Evolutionary conservation across 2,797 vertebrate species (phyloP), one percentile per base, ranked within the genome.

Genomic region (Phoebastria nigripes): DNA sequence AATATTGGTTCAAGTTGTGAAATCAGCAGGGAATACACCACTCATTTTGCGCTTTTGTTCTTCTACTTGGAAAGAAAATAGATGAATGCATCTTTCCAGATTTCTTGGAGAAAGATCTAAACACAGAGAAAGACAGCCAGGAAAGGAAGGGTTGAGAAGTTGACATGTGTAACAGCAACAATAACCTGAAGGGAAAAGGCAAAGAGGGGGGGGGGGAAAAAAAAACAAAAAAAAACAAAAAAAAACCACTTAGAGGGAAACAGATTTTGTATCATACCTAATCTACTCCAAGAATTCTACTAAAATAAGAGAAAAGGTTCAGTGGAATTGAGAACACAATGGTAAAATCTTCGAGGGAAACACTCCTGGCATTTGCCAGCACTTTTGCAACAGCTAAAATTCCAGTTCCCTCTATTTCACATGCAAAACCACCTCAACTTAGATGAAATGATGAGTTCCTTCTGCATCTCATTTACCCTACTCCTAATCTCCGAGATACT

Each of bases 31-130:
- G 90, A 95, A 94, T 66, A 78, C 62, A 93, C 10, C 41, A 63
- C 26, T 89, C 58, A 46, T 90, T 94, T 84, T 76, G 70, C 1
- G 8, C 82, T 93, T 96, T 84, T 93, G 58, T 63, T 91, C 83
- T 79, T 88, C 51, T 73, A 28, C 66, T 94, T 95, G 87, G 94
- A 94, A 91, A 62, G 58, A 91, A 96, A 94, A 81, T 20, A 83
- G 58, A 93, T 62, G 81, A 78, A 80, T 55, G 51, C 51, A 91
- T 87, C 72, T 89, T 93, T 66, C 77, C 85, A 93, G 62, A 88
- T 79, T 94, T 95, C 87, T 82, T 91, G 91, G 87, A 95, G 73
- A 66, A 88, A 84, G 87, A 96, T 76, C 89, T 95, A 82, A 96
- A 94, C 84, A 67, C 26, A 58, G 44, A 81, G 52, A 37, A 90